These are phyloP conservation scores for Thryonomys swinderianus DNA, from an alignment of 2,113 vertebrate genomes.

Conservation along the genomic window DNA sequence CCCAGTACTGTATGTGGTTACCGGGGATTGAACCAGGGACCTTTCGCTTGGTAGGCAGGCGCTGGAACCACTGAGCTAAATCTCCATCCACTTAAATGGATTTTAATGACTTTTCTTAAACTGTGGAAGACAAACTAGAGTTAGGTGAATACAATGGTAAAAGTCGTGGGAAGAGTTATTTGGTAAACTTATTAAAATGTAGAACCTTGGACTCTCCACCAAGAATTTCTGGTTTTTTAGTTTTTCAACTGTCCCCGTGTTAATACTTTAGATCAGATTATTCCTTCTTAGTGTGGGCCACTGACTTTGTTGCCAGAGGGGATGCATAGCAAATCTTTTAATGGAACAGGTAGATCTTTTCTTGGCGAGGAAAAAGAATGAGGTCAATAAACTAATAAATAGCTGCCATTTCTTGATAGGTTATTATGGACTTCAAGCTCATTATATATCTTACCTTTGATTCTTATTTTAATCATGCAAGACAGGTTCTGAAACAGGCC, in stretches of 20 bases:
- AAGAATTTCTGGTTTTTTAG: neutral
- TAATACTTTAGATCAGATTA: neutral
- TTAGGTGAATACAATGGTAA: neutral
- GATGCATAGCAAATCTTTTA: neutral
- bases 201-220: neutral
- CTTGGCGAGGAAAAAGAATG: neutral
- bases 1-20: no score
- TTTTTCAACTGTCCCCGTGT: neutral
- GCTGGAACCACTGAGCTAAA: no score
- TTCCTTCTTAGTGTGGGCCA: neutral
- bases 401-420: neutral
- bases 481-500: neutral
- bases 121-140: neutral
- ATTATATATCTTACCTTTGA: neutral
- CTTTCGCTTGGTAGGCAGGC: no score
- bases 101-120: slow-evolving; percentile 36
- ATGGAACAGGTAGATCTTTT: neutral
- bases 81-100: no score
- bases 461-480: neutral
- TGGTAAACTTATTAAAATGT: slow-evolving; percentile 3
- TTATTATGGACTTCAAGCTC: neutral
- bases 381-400: neutral
- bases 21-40: no score
- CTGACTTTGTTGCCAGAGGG: neutral
- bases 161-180: neutral